Conservation (phyloP, 2,797 vertebrate species). For the Catostomus latipinnis region DNA sequence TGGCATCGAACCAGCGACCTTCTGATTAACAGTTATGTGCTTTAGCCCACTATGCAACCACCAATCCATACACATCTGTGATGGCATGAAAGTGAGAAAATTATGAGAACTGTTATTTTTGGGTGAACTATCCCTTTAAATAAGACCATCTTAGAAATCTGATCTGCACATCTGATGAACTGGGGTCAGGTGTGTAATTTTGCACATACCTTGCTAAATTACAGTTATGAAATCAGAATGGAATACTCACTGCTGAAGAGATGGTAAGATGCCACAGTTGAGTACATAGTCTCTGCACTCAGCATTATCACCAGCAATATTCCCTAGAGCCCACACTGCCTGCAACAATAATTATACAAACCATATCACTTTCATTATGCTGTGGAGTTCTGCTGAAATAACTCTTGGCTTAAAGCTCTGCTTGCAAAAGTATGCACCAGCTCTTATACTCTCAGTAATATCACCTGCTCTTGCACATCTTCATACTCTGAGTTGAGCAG, state of each 20-base stretch:
- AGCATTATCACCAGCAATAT: slow-evolving; percentile 92
- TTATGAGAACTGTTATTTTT: too few species aligned
- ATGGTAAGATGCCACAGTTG: slow-evolving; percentile 88
- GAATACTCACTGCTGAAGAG: slow-evolving; percentile 87
- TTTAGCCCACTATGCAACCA: too few species aligned
- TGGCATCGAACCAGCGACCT: too few species aligned
- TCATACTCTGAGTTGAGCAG: slow-evolving; percentile 90
- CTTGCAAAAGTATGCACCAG: neutral
- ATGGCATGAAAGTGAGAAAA: too few species aligned
- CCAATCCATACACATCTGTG: too few species aligned
- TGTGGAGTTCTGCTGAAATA: neutral
- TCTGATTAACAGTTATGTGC: too few species aligned
- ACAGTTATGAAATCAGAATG: neutral
- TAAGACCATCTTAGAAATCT: too few species aligned
- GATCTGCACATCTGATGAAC: too few species aligned
- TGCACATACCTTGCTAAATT: neutral
- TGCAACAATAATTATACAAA: slow-evolving; percentile 58
- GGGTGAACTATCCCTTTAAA: too few species aligned
- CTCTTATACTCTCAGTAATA: neutral
- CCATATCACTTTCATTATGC: slow-evolving; percentile 17
- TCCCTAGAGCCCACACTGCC: slow-evolving; percentile 93
- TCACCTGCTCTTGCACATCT: slow-evolving; percentile 92
- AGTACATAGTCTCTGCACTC: slow-evolving; percentile 94
- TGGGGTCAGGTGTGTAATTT: too few species aligned
- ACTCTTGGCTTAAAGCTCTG: neutral